A percentile compares a stretch with the other conserved stretches of the same genome.
Evolutionary conservation across 2,888 invertebrate species (phyloP).

Genomic region (Epirrhoe alternata): DNA sequence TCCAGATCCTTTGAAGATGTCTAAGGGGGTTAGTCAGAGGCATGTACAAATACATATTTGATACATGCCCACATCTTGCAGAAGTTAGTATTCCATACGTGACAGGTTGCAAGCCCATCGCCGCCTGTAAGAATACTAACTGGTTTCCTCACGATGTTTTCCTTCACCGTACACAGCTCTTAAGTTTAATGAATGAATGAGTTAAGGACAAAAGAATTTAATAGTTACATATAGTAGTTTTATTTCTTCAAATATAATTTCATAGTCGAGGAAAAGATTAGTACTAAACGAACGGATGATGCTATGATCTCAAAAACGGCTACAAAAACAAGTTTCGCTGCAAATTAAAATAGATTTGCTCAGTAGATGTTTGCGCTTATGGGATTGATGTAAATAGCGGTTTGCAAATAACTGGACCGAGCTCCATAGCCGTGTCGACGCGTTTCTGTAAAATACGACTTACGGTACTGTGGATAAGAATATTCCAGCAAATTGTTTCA

Average conservation of each 20-base stretch:
- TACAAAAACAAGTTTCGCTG: slow-evolving; percentile 22
- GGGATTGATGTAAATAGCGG: slow-evolving; percentile 80
- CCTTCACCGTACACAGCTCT: too few relatives aligned
- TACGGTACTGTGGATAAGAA: slow-evolving; percentile 39
- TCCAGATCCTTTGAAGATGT: too few relatives aligned
- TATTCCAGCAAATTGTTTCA: slow-evolving; percentile 24
- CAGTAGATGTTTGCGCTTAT: slow-evolving; percentile 66
- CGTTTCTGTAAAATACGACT: slow-evolving; percentile 61
- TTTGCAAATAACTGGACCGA: slow-evolving; percentile 82
- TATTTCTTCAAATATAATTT: not conserved
- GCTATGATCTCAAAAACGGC: slow-evolving; percentile 7
- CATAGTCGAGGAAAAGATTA: not conserved
- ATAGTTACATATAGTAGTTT: too few relatives aligned
- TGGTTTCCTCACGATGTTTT: too few relatives aligned
- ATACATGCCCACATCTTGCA: too few relatives aligned
- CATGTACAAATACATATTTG: too few relatives aligned
- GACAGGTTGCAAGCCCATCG: too few relatives aligned
- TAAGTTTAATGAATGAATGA: too few relatives aligned
- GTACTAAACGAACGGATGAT: not conserved
- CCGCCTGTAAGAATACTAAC: too few relatives aligned
- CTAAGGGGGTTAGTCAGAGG: too few relatives aligned
- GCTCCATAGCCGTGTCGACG: slow-evolving; percentile 66
- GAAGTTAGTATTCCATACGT: too few relatives aligned
- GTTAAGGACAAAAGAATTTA: too few relatives aligned
- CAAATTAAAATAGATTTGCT: slow-evolving; percentile 46